Evolutionary conservation across 2,888 invertebrate genomes (phyloP).

Genomic region (Sericinus montela): DNA sequence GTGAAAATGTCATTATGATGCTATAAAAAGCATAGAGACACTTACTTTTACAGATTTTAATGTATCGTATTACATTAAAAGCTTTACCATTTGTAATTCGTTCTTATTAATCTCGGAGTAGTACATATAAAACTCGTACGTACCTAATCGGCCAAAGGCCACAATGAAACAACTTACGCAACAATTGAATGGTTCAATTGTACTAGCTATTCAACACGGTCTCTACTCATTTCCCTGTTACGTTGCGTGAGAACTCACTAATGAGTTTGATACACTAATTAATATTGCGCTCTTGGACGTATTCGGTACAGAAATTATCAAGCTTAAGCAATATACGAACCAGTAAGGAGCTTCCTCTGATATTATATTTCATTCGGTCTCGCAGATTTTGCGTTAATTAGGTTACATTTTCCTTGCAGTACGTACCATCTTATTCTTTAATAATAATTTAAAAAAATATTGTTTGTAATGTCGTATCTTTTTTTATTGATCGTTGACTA

Average conservation of each 20-base stretch:
- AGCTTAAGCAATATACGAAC: not conserved
- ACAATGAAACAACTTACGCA: conserved; percentile 10
- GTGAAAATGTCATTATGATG: too few species aligned
- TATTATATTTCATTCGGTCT: not conserved
- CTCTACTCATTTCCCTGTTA: conserved; percentile 2
- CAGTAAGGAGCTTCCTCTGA: not conserved
- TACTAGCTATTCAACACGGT: not conserved
- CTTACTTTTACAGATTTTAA: too few species aligned
- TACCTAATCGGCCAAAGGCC: conserved; percentile 4
- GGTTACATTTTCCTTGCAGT: too few species aligned
- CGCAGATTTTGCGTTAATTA: not conserved
- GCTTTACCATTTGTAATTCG: not conserved
- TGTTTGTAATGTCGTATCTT: too few species aligned
- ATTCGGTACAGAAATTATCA: not conserved
- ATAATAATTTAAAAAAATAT: too few species aligned
- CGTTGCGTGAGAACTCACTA: conserved; percentile 14
- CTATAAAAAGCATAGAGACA: too few species aligned
- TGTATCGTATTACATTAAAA: too few species aligned
- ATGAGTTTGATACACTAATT: conserved; percentile 6
- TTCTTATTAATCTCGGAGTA: conserved; percentile 2
- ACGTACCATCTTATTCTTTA: too few species aligned
- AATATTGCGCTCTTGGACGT: not conserved
- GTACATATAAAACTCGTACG: conserved; percentile 7
- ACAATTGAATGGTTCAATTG: conserved; percentile 8
- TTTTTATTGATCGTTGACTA: too few species aligned